These are phyloP conservation scores for Emmelina monodactyla DNA, from an alignment of 2,888 invertebrate genomes.

Conservation along the genomic window DNA sequence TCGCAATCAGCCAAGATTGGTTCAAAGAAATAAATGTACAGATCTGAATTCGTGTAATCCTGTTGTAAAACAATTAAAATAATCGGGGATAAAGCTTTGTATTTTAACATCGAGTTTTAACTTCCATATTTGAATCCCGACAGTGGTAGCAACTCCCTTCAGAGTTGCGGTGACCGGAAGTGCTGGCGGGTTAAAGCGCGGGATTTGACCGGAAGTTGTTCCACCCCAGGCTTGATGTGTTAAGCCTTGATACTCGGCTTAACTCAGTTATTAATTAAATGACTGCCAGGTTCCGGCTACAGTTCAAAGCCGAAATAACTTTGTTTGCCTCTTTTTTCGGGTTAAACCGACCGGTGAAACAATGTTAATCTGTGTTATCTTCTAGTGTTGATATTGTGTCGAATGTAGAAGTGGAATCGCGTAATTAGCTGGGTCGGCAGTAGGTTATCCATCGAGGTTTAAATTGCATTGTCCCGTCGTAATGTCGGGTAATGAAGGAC, in stretches of 20 bases:
- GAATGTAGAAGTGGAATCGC: no score
- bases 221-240: constrained; percentile 45
- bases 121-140: constrained; percentile 15
- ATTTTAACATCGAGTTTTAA: background rate
- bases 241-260: constrained; percentile 47
- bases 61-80: no score
- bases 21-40: no score
- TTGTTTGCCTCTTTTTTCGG: constrained; percentile 3
- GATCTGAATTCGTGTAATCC: no score
- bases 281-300: constrained; percentile 38
- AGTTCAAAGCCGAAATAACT: constrained; percentile 20
- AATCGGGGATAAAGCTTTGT: background rate
- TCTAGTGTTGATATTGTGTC: no score
- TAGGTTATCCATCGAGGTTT: no score
- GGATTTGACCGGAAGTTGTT: constrained; percentile 57
- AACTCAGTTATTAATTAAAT: constrained; percentile 60
- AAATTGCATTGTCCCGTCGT: no score
- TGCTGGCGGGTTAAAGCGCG: constrained; percentile 43
- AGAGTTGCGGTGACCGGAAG: constrained; percentile 53
- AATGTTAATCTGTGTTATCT: no score
- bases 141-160: constrained; percentile 25
- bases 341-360: background rate
- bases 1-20: no score
- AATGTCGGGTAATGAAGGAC: no score
- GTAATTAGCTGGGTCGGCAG: no score